phyloP scores from a whole-genome alignment of 2,797 vertebrate species.

The Silurus lanzhouensis region DNA sequence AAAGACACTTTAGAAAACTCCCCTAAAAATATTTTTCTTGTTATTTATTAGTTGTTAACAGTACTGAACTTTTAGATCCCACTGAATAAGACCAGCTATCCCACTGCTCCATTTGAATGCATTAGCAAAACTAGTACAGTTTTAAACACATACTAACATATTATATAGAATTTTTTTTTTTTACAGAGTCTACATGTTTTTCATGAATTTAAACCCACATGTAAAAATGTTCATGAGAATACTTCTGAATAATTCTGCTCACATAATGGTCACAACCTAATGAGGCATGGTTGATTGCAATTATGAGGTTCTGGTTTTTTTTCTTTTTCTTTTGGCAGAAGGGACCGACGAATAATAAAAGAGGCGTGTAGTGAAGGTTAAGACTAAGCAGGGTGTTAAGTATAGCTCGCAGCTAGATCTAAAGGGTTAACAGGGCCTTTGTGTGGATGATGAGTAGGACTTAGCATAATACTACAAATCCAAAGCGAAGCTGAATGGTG shows the following conservation, averaged over 20 bases:
- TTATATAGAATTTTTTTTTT: background rate
- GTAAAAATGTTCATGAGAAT: background rate
- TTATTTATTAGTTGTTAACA: background rate
- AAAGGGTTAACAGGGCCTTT: constrained; percentile 39
- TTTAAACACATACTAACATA: background rate
- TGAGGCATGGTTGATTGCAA: constrained; percentile 19
- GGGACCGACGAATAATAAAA: background rate
- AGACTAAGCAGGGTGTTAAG: constrained; percentile 14
- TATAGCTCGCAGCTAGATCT: background rate
- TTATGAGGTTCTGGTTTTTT: background rate
- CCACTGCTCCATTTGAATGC: background rate
- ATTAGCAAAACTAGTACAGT: background rate
- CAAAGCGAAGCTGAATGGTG: constrained; percentile 3
- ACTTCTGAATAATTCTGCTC: background rate
- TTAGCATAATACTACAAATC: constrained; percentile 19
- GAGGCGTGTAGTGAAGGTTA: background rate
- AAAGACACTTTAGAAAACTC: too few relatives aligned
- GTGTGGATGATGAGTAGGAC: constrained; percentile 23
- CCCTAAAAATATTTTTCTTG: too few relatives aligned
- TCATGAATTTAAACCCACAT: background rate
- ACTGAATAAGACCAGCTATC: background rate
- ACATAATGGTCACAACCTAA: background rate
- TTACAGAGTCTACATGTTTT: background rate
- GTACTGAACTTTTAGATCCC: background rate
- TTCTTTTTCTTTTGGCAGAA: background rate